Percentiles rank a stretch among this genome's conserved stretches.
phyloP scores from a whole-genome alignment of 2,113 vertebrate species.

The Eulemur macaco region DNA sequence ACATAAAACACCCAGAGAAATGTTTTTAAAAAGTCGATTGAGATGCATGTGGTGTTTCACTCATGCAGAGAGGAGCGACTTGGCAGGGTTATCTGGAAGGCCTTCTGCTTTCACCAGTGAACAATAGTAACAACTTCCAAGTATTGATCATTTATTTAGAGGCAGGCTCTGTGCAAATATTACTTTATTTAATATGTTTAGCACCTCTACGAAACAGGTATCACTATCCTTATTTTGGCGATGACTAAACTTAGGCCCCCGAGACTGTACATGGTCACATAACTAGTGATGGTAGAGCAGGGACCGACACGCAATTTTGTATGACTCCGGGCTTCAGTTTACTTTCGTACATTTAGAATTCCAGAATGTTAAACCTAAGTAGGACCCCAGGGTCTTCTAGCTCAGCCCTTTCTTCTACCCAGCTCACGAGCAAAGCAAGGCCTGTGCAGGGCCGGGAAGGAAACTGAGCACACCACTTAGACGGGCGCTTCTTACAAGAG shows the following conservation, averaged over 20 bases:
- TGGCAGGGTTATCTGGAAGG: neutral
- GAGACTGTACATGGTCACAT: neutral
- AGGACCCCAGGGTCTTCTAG: neutral
- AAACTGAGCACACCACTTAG: neutral
- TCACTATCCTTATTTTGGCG: neutral
- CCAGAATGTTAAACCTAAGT: no score
- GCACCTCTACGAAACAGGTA: neutral
- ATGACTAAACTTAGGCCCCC: neutral
- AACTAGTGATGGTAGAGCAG: neutral
- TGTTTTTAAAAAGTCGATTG: neutral
- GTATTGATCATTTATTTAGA: neutral
- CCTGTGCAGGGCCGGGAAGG: neutral
- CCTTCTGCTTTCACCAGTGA: neutral
- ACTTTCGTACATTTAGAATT: neutral
- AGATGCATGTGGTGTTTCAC: neutral
- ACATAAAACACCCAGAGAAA: constrained; percentile 39
- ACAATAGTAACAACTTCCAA: neutral
- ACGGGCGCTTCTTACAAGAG: neutral
- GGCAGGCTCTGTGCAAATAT: neutral
- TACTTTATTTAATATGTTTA: neutral
- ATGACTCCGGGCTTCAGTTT: neutral
- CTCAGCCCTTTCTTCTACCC: neutral
- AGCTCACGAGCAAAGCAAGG: neutral
- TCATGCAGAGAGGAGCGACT: neutral
- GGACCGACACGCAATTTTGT: neutral